Base-by-base conservation (phyloP, 2,888 invertebrate genomes). In the Leucozona laternaria region DNA sequence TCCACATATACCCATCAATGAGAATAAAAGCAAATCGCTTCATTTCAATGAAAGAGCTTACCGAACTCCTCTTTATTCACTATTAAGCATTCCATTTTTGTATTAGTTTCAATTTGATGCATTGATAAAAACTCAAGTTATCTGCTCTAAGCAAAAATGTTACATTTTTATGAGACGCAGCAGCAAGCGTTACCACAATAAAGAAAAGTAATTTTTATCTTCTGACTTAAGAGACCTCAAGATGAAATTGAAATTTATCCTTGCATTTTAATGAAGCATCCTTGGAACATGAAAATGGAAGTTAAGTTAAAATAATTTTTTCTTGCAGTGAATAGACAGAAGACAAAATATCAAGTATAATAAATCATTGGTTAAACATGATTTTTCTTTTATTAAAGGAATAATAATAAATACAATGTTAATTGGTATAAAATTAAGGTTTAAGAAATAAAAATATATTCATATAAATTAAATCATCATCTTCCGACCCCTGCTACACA, bases 391-490 rank as follows among this genome's bases (percentile, higher is more conserved):
- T 25, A 22, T 15, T 17, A 11, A 50, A 50, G 7, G 15, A 8
- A 58, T 58, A 6, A 15, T 58, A 58, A 58, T 37, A 10, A 40
- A 40, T 37, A 37, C 13, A 60, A 22, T 40, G 66, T 72, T 82
- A 55, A 55, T 73, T 70, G 66, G 48, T 57, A 70, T 37, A 40
- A 40, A 25, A 62, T 73, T 62, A 75, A 75, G 48, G 31, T 37
- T 45, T 48, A 62, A 31, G n/a, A 66, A 76, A 53, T n/a, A 10
- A 25, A 20, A 37, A 45, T 68, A 60, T 70, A 79, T 48, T 79
- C 60, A 48, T 31, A 79, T 79, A 48, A 55, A 37, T 57, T 22
- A 72, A 73, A 79, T 68, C 82, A 82, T 82, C 78, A 83, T 75
- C 83, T 79, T 79, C 79, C 83, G 75, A 70, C 11, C 70, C 43